These are phyloP conservation scores for Drosophila niveifrons DNA, from an alignment of 2,888 invertebrate species.

Conservation along the genomic window DNA sequence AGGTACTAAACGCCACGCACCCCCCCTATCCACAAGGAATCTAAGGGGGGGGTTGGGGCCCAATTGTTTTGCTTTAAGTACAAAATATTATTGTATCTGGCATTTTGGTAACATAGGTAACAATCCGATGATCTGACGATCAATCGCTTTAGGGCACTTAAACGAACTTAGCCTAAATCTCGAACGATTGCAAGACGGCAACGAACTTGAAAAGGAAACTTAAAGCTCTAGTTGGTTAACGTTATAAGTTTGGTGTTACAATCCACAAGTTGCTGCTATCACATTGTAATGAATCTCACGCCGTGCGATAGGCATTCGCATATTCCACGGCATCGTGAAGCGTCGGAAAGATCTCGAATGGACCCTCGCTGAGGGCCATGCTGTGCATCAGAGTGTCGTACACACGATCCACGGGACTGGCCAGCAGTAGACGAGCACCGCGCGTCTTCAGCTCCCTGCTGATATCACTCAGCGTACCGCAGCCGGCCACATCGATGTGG, in stretches of 20 bases:
- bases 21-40: neutral
- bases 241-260: slow-evolving; percentile 47
- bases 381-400: slow-evolving; percentile 84
- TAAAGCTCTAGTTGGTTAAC: slow-evolving; percentile 34
- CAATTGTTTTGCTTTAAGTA: slow-evolving; percentile 57
- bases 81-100: slow-evolving; percentile 50
- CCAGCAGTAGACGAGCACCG: slow-evolving; percentile 87
- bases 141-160: slow-evolving; percentile 53
- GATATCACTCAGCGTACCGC: slow-evolving; percentile 86
- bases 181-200: slow-evolving; percentile 51
- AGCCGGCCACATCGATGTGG: slow-evolving; percentile 89
- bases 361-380: slow-evolving; percentile 83
- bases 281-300: slow-evolving; percentile 68
- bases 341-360: slow-evolving; percentile 87
- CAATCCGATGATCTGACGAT: slow-evolving; percentile 24
- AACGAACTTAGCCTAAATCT: slow-evolving; percentile 53
- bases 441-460: slow-evolving; percentile 86
- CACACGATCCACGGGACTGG: slow-evolving; percentile 86
- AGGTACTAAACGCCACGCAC: slow-evolving; percentile 23
- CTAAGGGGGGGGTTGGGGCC: neutral
- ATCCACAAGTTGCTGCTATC: slow-evolving; percentile 44
- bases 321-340: slow-evolving; percentile 88
- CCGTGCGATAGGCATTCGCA: slow-evolving; percentile 82
- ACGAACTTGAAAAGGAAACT: slow-evolving; percentile 45
- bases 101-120: slow-evolving; percentile 45